Base-by-base conservation (phyloP, 2,113 vertebrate species). In the Heliornis fulica region DNA sequence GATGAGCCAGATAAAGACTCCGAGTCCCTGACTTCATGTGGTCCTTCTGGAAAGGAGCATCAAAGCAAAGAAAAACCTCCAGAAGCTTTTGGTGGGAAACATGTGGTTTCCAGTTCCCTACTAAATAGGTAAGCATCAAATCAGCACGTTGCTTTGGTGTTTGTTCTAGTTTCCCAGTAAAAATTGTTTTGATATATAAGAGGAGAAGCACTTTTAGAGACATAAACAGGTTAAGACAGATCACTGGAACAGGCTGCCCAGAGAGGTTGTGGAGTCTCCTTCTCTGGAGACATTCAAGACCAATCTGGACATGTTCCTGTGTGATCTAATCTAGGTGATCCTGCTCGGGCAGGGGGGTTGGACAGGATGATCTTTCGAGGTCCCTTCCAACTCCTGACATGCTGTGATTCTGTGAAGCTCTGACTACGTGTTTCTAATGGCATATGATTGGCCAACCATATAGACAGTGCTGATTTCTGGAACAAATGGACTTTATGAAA, bases 41-140 rank as follows among this genome's bases (percentile, higher is more conserved):
- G 11, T 20, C 41, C 66, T 21, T 57, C 88, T 38, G 81, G 61
- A 53, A 90, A 96, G 72, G 95, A 89, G 32, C 57, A 51, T 50
- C 50, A 77, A 84, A 90, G 79, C 57, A 96, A 97, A 79, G 98
- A 98, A 87, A 94, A 91, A 7, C n/a, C 68, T 41, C 36, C 93
- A 75, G 97, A 98, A 57, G 74, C 85, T 74, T 48, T 70, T 48
- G 89, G 79, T 80, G 89, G 86, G 74, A 98, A 96, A 85, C 96
- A 88, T 7, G 7, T 23, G 0, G 97, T 94, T 54, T 93, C 75
- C 94, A 84, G 81, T 54, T 77, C 94, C 48, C 66, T 93, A 29
- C 95, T 50, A 54, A 91, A 82, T 50, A 97, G 99, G 99, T 99
- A 97, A 93, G 98, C 10, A 94, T 18, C 28, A 78, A 41, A 78